Base-by-base conservation (phyloP, 2,113 vertebrate species). In the Anoura caudifer region DNA sequence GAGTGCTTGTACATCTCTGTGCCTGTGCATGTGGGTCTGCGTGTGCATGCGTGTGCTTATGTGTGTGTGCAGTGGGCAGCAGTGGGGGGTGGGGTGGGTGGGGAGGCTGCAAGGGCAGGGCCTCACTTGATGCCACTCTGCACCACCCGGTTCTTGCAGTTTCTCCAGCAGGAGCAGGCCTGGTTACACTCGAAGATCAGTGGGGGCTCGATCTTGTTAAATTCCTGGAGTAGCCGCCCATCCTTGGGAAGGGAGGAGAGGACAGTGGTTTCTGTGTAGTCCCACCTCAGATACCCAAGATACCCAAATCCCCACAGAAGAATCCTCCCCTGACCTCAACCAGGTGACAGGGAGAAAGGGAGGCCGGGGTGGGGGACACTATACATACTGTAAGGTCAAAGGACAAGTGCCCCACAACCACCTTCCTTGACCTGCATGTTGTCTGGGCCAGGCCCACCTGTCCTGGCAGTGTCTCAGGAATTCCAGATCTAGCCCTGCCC, bases 131-230 rank as follows among this genome's bases (percentile, higher is more conserved):
- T 99, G 73, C 99, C 99, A 0, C 99, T 99, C 97, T 99, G 99
- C 0, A 99, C 99, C 67, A 99, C 99, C 7, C 99, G 97, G 98
- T 99, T 99, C 98, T 99, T 99, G 98, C 99, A 99, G 36, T 98
- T 98, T 41, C 99, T 98, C 97, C 99, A 99, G 97, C 99, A 99
- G 83, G 99, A 99, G 95, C 99, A 99, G 2, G 99, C 99, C 98
- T 99, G 99, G 98, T 99, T 99, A 91, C 99, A 99, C 98, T 99
- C 99, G 28, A 99, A 99, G 96, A 99, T 99, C 56, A 99, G 98
- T 0, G 99, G 99, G 4, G 99, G 99, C 95, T 99, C 99, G 0
- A 99, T 99, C 97, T 99, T 99, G 97, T 99, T 99, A 96, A 99
- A 99, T 94, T 99, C 99, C 97, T 99, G 99, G 22, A 99, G 99